phyloP scores from a whole-genome alignment of 2,888 invertebrate species.

The Sympetrum striolatum region DNA sequence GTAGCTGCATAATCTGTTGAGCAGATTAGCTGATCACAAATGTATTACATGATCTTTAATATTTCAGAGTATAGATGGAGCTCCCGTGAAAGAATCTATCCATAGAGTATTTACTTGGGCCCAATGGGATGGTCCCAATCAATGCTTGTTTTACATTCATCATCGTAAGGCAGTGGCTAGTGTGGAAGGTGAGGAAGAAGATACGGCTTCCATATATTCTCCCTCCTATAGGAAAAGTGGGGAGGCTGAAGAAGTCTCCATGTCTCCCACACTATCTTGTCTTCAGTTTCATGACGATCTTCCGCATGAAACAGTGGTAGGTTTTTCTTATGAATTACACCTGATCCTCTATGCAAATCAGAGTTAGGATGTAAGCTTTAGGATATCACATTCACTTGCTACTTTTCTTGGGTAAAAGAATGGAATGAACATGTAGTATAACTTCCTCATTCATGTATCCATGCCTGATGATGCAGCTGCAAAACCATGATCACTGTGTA shows the following conservation, averaged over 20 bases:
- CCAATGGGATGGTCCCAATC: conserved; percentile 81
- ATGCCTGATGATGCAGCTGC: too few species aligned
- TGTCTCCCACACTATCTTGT: conserved; percentile 79
- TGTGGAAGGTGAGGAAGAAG: conserved; percentile 70
- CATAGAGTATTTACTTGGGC: conserved; percentile 83
- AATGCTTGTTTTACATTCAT: conserved; percentile 85
- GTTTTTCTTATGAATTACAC: conserved; percentile 52
- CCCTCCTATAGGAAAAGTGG: conserved; percentile 47
- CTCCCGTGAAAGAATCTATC: conserved; percentile 58
- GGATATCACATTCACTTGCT: too few species aligned
- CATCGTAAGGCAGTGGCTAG: conserved; percentile 74
- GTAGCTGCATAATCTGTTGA: too few species aligned
- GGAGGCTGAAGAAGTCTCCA: conserved; percentile 61
- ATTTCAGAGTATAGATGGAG: conserved; percentile 46
- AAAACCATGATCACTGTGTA: too few species aligned
- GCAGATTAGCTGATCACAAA: too few species aligned
- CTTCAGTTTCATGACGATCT: conserved; percentile 86
- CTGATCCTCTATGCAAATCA: too few species aligned
- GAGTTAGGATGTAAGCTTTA: too few species aligned
- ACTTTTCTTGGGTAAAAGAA: too few species aligned
- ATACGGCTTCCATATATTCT: conserved; percentile 56
- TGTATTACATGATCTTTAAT: neutral
- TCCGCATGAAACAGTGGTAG: conserved; percentile 86
- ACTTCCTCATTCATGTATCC: too few species aligned
- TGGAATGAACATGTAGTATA: too few species aligned